Evolutionary conservation across 2,113 vertebrate species (phyloP).

Genomic region (Seriola aureovittata): DNA sequence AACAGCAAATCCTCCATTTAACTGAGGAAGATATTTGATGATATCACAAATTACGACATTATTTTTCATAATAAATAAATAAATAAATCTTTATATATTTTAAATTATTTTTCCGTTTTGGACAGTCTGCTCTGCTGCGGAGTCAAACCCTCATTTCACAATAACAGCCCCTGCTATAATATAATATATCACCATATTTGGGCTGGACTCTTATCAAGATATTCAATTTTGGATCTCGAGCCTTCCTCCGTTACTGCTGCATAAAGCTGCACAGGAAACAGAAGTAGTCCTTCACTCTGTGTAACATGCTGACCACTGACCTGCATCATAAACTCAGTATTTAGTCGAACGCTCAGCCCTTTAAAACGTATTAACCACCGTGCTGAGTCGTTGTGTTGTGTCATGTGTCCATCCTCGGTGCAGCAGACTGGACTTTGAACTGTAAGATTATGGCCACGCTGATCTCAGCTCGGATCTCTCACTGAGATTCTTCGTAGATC

Average conservation of each 20-base stretch:
- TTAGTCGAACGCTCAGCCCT: background rate
- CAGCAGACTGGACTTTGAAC: conserved; percentile 20
- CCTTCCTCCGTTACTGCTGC: background rate
- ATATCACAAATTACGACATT: too few relatives aligned
- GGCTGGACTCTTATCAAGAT: too few relatives aligned
- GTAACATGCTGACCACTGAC: background rate
- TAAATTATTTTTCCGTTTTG: too few relatives aligned
- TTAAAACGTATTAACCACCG: background rate
- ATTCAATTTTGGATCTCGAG: too few relatives aligned
- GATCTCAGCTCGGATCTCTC: background rate
- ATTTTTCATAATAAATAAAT: too few relatives aligned
- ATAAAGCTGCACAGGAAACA: conserved; percentile 13
- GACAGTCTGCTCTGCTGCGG: too few relatives aligned
- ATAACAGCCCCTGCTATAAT: too few relatives aligned
- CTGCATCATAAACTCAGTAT: background rate
- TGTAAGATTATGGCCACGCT: conserved; percentile 19
- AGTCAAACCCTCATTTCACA: too few relatives aligned
- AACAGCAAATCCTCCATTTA: too few relatives aligned
- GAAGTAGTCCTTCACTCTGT: background rate
- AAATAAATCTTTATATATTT: too few relatives aligned
- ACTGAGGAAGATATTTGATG: too few relatives aligned
- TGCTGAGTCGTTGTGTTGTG: conserved; percentile 6
- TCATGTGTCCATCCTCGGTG: conserved; percentile 10
- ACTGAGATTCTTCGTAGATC: background rate
- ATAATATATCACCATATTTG: too few relatives aligned